A percentile compares a stretch with the other conserved stretches of the same genome.
Evolutionary conservation across 2,113 vertebrate species (phyloP).

Genomic region (Calidris pygmaea): DNA sequence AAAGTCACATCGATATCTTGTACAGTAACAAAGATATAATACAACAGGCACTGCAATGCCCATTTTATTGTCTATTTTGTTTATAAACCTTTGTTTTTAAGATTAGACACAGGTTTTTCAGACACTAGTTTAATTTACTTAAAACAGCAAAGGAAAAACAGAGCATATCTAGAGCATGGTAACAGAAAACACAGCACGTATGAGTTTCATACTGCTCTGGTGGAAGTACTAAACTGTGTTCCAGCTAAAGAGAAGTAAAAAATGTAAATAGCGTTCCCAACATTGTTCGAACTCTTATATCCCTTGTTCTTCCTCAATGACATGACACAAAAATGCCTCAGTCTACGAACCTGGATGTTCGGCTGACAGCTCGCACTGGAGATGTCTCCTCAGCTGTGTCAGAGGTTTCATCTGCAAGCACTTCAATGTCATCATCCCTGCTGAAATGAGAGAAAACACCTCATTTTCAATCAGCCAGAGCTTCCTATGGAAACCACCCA

Average conservation of each 20-base stretch:
- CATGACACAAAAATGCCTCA: not conserved
- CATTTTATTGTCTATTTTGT: not conserved
- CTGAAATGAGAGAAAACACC: conserved; percentile 20
- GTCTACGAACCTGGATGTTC: conserved; percentile 80
- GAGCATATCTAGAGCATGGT: not conserved
- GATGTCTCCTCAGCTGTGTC: conserved; percentile 85
- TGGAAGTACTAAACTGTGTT: not conserved
- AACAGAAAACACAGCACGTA: not conserved
- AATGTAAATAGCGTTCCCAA: not conserved
- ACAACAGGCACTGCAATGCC: not conserved
- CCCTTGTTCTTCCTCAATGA: not conserved
- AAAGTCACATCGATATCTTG: not conserved
- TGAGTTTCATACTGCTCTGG: not conserved
- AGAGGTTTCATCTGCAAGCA: conserved; percentile 86
- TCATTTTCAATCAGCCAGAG: not conserved
- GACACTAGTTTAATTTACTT: not conserved
- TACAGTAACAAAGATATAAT: not conserved
- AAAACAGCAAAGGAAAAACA: not conserved
- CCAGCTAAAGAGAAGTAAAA: not conserved
- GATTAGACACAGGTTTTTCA: not conserved
- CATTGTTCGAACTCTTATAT: not conserved
- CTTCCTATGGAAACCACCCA: not conserved
- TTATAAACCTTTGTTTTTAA: not conserved
- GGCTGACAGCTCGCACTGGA: conserved; percentile 74
- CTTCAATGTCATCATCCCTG: conserved; percentile 98